Percentiles rank a stretch among this genome's conserved stretches.
Conservation (phyloP, 2,888 invertebrate species). For the Parasteatoda lunata region DNA sequence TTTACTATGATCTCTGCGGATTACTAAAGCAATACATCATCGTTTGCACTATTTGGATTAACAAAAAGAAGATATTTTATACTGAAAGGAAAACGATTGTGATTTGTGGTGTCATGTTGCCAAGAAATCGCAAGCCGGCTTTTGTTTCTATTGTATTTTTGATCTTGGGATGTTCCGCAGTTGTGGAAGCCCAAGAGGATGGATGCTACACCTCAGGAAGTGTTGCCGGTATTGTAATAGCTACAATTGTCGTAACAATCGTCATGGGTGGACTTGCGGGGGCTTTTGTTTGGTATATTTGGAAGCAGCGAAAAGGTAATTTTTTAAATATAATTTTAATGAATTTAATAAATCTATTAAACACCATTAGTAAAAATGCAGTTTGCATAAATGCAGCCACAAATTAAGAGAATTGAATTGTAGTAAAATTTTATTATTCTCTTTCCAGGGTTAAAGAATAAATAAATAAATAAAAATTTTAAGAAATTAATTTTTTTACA, state of each 20-base stretch:
- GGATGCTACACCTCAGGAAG: conserved; percentile 58
- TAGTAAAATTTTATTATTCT: too few species aligned
- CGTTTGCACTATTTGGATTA: conserved; percentile 19
- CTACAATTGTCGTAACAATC: conserved; percentile 60
- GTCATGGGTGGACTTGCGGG: conserved; percentile 51
- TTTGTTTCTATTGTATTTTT: conserved; percentile 21
- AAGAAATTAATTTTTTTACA: too few species aligned
- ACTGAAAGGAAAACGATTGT: conserved; percentile 1
- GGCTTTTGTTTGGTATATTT: conserved; percentile 60
- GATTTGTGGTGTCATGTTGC: conserved; percentile 13
- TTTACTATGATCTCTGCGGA: conserved; percentile 13
- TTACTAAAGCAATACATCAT: background rate
- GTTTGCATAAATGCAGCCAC: too few species aligned
- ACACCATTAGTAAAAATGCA: too few species aligned
- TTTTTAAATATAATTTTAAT: background rate
- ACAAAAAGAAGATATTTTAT: conserved; percentile 8
- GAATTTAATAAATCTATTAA: too few species aligned
- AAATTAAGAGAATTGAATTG: too few species aligned
- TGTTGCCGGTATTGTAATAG: conserved; percentile 65
- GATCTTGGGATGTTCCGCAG: conserved; percentile 16
- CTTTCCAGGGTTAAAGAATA: too few species aligned
- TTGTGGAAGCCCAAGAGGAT: conserved; percentile 33
- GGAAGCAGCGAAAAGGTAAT: conserved; percentile 62
- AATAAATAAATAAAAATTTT: too few species aligned
- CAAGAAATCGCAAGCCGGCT: conserved; percentile 10